Evolutionary conservation across 2,113 vertebrate species (phyloP), one percentile per base, ranked within the genome.

Genomic region (Hiodon alosoides): DNA sequence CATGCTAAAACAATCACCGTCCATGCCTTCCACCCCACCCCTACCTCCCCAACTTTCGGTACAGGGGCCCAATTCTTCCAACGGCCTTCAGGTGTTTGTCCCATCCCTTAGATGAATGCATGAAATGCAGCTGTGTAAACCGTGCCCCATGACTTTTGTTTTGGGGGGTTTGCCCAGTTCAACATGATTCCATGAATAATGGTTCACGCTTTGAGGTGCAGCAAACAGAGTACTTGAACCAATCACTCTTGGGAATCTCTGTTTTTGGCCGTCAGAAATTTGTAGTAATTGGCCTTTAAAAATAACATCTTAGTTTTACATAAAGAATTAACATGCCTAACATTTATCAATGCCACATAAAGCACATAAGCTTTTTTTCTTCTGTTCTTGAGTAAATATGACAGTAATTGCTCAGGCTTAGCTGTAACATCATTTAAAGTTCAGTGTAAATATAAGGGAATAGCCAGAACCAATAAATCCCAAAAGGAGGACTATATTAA

Each of bases 111-210:
- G 31, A 31, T 31, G 31, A 31, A 31, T 31, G 31, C 31, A 75
- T 76, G 59, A 16, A 61, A 54, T 54, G 50, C 74, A 76, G 74
- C 74, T 76, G 74, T 51, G 14, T 46, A 69, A 58, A 57, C 51
- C 9, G 10, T 69, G n/a, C 67, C 16, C 10, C 7, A 50, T 76
- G 67, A 76, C 59, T 76, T 53, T 61, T 46, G 57, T 75, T 68
- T 68, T 67, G 54, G 55, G 74, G 55, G 58, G 50, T n/a, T 5
- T 3, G 50, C 67, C 57, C 58, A 62, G 67, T 69, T 69, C 74
- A 69, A 61, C 74, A 76, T 46, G 46, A 53, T 69, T 53, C 46
- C 31, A 76, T 76, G 74, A 76, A 62, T 60, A 76, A 76, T 62
- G 57, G 74, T 62, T 58, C n/a, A 31, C 57, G 64, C 54, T n/a